Conservation (phyloP, 1,140 invertebrate genomes). For the Drosophila sturtevanti region DNA sequence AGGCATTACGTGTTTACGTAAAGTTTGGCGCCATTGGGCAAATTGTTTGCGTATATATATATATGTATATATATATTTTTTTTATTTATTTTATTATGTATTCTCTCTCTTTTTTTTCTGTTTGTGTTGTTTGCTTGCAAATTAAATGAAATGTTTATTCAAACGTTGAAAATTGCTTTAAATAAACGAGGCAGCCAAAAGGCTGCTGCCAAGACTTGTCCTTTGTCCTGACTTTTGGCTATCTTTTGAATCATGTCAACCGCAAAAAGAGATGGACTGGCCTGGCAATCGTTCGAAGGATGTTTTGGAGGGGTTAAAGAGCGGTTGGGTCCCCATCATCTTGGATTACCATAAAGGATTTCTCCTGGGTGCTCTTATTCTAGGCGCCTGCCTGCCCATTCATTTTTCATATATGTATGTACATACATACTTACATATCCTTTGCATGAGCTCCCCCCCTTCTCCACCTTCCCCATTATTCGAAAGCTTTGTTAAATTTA, state of each 20-base stretch:
- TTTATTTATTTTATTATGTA: constrained; percentile 60
- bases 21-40: constrained; percentile 66
- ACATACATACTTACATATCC: constrained; percentile 10
- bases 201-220: constrained; percentile 58
- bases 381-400: constrained; percentile 56
- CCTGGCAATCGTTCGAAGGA: not conserved
- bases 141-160: constrained; percentile 81
- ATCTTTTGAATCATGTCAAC: constrained; percentile 79
- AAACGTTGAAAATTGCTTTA: constrained; percentile 77
- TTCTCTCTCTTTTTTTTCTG: constrained; percentile 53
- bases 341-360: constrained; percentile 79
- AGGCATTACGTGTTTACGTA: constrained; percentile 69
- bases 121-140: constrained; percentile 69
- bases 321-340: constrained; percentile 35
- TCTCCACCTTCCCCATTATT: not conserved
- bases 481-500: constrained; percentile 65
- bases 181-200: constrained; percentile 51
- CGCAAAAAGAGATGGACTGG: constrained; percentile 53
- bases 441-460: constrained; percentile 47
- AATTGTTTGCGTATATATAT: constrained; percentile 55
- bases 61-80: constrained; percentile 56
- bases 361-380: constrained; percentile 22
- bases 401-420: constrained; percentile 65
- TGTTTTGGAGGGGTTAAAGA: too few species aligned
- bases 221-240: constrained; percentile 68